Evolutionary conservation across 35 echinoderm and acorn worm species (phyloP).

Genomic region (Ophioderma brevispina): DNA sequence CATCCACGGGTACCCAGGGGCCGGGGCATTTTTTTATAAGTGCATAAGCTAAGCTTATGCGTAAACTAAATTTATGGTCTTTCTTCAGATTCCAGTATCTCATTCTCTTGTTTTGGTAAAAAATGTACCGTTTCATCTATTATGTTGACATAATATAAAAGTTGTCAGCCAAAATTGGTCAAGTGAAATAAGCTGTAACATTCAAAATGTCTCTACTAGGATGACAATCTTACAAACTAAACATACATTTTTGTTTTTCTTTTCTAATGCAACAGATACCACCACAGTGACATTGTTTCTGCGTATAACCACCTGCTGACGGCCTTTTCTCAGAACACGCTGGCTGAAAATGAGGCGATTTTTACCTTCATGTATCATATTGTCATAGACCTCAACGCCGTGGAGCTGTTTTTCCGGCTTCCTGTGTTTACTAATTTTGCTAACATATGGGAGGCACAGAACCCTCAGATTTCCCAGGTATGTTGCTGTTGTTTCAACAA

Average conservation of each 20-base stretch:
- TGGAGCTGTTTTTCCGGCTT: constrained; percentile 58
- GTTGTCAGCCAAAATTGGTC: neutral
- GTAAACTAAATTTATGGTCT: no score
- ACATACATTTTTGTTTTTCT: neutral
- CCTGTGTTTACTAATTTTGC: constrained; percentile 69
- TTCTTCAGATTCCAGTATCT: no score
- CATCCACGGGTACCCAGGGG: no score
- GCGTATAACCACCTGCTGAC: constrained; percentile 65
- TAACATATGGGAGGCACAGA: constrained; percentile 56
- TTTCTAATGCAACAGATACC: neutral
- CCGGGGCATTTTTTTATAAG: no score
- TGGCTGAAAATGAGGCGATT: constrained; percentile 63
- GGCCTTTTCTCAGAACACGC: constrained; percentile 54
- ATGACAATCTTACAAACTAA: no score
- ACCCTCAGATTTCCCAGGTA: constrained; percentile 37
- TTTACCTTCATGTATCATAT: constrained; percentile 74
- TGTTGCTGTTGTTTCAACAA: no score
- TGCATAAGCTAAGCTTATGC: no score
- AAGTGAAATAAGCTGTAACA: neutral
- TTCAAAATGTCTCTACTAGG: no score
- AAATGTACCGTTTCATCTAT: no score
- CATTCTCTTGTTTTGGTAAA: no score
- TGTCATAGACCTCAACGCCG: constrained; percentile 38
- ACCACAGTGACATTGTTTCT: constrained; percentile 22
- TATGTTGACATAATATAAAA: no score